Conservation (phyloP, 2,797 vertebrate species). For the Acanthis flammea region DNA sequence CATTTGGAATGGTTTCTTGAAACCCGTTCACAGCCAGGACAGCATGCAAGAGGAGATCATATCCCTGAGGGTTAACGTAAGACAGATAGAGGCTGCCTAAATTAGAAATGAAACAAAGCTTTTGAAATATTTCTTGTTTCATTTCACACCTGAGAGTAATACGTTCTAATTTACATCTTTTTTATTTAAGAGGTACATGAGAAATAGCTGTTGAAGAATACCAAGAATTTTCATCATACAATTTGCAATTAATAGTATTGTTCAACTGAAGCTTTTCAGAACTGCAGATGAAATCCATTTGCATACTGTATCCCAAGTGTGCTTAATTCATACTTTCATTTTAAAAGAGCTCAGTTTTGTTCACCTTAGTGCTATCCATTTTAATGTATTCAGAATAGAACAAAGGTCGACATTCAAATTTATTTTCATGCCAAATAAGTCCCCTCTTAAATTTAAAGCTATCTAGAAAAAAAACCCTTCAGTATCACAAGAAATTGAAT, state of each 20-base stretch:
- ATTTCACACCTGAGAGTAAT: slow-evolving; percentile 48
- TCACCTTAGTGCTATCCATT: slow-evolving; percentile 53
- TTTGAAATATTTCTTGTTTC: slow-evolving; percentile 54
- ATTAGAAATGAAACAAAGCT: slow-evolving; percentile 50
- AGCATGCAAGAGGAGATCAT: not conserved
- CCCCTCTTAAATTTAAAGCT: slow-evolving; percentile 20
- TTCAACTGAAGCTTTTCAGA: slow-evolving; percentile 42
- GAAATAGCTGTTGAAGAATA: slow-evolving; percentile 57
- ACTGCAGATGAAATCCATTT: slow-evolving; percentile 54
- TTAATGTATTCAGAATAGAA: slow-evolving; percentile 40
- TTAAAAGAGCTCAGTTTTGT: slow-evolving; percentile 16
- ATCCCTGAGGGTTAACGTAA: slow-evolving; percentile 8
- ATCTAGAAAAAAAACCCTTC: not conserved
- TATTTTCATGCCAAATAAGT: not conserved
- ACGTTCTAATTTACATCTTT: slow-evolving; percentile 32
- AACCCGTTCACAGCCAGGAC: slow-evolving; percentile 35
- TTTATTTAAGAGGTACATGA: slow-evolving; percentile 46
- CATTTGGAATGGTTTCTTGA: slow-evolving; percentile 42
- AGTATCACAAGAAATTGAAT: not conserved
- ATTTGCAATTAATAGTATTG: slow-evolving; percentile 50
- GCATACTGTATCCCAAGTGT: slow-evolving; percentile 55
- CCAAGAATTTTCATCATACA: slow-evolving; percentile 30
- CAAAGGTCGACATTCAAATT: not conserved
- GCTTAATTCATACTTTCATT: slow-evolving; percentile 57
- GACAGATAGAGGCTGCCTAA: slow-evolving; percentile 16